These are phyloP conservation scores for Galagoides demidoff DNA, from an alignment of 2,797 vertebrate genomes.

Conservation along the genomic window DNA sequence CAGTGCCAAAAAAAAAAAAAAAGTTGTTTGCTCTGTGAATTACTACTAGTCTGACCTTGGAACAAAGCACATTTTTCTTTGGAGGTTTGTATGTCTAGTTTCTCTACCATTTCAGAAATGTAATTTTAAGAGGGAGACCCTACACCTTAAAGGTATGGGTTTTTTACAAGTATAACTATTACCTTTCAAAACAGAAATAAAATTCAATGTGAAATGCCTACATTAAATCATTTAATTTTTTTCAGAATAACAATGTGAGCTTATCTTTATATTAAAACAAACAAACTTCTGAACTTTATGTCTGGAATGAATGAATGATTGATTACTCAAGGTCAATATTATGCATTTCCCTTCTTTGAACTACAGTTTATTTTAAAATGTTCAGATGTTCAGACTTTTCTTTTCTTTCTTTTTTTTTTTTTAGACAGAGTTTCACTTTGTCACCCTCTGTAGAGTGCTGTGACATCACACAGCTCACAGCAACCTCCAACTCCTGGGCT, in stretches of 20 bases:
- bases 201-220: not conserved
- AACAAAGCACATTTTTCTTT: conserved; percentile 55
- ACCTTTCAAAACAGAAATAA: not conserved
- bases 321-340: not conserved
- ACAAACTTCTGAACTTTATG: not conserved
- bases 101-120: conserved; percentile 16
- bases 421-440: too few species aligned
- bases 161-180: not conserved
- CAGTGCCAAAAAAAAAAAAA: not conserved
- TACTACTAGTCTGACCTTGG: conserved; percentile 28
- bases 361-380: not conserved
- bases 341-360: not conserved
- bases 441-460: too few species aligned
- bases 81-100: not conserved
- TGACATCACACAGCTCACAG: too few species aligned
- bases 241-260: not conserved
- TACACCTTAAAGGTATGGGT: not conserved
- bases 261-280: conserved; percentile 32
- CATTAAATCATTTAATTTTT: not conserved
- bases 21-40: not conserved
- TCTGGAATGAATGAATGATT: not conserved
- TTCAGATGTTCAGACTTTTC: not conserved
- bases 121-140: not conserved
- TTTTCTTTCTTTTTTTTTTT: too few species aligned
- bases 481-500: too few species aligned